phyloP scores from a whole-genome alignment of 2,888 invertebrate species.

The Melanchra persicariae region DNA sequence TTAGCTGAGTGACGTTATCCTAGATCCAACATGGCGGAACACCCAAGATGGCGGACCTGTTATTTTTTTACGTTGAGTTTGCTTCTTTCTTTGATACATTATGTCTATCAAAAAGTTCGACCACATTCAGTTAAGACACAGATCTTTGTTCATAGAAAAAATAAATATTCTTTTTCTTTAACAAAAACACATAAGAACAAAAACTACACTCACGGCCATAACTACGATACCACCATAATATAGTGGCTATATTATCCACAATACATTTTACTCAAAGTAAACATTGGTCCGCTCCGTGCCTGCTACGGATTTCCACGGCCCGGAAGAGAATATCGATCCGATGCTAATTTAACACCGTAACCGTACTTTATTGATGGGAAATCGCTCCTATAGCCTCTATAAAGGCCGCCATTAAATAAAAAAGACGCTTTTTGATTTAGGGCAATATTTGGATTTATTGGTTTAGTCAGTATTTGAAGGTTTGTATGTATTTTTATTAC shows the following conservation, averaged over 20 bases:
- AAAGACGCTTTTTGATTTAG: constrained; percentile 51
- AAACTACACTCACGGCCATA: not conserved
- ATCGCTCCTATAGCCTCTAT: constrained; percentile 71
- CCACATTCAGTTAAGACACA: too few relatives aligned
- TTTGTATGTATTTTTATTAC: not conserved
- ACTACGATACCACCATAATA: constrained; percentile 15
- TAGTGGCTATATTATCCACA: constrained; percentile 4
- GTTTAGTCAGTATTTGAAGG: constrained; percentile 1
- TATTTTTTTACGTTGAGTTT: too few relatives aligned
- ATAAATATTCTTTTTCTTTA: too few relatives aligned
- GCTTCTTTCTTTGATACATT: too few relatives aligned
- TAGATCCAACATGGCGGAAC: too few relatives aligned
- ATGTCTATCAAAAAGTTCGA: too few relatives aligned
- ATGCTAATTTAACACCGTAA: constrained; percentile 82
- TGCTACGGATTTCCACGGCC: constrained; percentile 74
- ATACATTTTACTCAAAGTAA: constrained; percentile 53
- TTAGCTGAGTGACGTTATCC: too few relatives aligned
- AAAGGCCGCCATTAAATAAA: constrained; percentile 66
- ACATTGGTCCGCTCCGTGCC: constrained; percentile 73
- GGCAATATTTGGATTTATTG: constrained; percentile 54
- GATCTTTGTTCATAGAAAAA: too few relatives aligned
- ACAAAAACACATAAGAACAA: too few relatives aligned
- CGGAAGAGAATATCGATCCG: constrained; percentile 84
- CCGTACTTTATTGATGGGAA: constrained; percentile 78
- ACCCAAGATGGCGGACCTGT: too few relatives aligned